Conservation (phyloP, 2,797 vertebrate species). For the Neosilurus hyrtlii region DNA sequence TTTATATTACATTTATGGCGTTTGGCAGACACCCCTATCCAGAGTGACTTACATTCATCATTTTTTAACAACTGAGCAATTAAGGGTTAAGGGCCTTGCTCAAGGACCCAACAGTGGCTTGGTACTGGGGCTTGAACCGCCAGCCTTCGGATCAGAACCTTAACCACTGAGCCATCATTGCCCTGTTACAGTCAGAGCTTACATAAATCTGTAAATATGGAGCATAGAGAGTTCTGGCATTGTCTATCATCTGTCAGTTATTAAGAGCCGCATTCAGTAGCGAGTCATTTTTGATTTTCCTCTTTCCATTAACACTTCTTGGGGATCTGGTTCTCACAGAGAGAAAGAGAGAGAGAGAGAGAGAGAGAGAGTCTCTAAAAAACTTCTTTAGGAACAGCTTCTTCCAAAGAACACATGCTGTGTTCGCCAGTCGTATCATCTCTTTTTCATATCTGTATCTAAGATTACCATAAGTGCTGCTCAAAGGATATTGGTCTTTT, state of each 20-base stretch:
- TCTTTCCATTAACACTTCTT: conserved; percentile 36
- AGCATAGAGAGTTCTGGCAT: background rate
- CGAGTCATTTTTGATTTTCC: conserved; percentile 20
- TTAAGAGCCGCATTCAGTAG: conserved; percentile 4
- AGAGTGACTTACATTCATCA: no score
- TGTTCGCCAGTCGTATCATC: background rate
- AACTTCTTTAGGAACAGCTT: background rate
- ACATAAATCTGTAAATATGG: conserved; percentile 21
- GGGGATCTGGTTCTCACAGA: conserved; percentile 20
- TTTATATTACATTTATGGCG: no score
- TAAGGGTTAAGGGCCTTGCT: no score
- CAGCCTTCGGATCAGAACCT: no score
- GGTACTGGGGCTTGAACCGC: no score
- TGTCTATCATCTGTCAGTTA: conserved; percentile 23
- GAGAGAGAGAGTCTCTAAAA: conserved; percentile 9
- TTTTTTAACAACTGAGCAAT: no score
- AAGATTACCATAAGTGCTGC: background rate
- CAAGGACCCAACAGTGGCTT: no score
- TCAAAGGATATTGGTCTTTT: conserved; percentile 8
- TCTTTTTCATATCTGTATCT: background rate
- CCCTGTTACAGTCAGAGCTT: background rate
- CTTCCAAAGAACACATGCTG: conserved; percentile 1
- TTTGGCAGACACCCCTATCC: no score
- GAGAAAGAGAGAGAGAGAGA: background rate
- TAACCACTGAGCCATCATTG: no score